phyloP scores from a whole-genome alignment of 2,888 invertebrate genomes.

The Tachina grossa region DNA sequence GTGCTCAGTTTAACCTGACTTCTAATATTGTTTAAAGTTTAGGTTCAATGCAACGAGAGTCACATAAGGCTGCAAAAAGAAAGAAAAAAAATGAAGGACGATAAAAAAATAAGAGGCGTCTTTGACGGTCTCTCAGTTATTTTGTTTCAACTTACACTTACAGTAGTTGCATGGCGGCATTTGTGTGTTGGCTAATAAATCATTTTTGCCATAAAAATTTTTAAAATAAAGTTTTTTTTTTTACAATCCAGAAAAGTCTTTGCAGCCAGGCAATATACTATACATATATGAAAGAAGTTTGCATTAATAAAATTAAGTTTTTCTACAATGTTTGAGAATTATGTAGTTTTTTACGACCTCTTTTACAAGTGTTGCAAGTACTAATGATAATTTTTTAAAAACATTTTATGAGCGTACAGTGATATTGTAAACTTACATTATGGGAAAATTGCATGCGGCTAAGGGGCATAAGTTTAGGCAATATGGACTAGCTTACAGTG shows the following conservation, averaged over 20 bases:
- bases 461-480: no score
- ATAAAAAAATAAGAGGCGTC: conserved; percentile 31
- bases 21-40: conserved; percentile 36
- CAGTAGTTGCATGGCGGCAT: conserved; percentile 42
- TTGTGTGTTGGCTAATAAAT: conserved; percentile 45
- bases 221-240: not conserved
- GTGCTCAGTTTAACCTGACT: conserved; percentile 22
- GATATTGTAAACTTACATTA: no score
- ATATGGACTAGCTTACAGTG: no score
- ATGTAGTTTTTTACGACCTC: not conserved
- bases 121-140: conserved; percentile 45
- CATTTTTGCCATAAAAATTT: conserved; percentile 36
- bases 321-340: not conserved
- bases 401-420: no score
- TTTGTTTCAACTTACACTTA: conserved; percentile 25
- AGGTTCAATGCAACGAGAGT: conserved; percentile 43
- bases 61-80: not conserved
- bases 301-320: not conserved
- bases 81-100: not conserved
- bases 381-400: no score
- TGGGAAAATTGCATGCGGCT: no score
- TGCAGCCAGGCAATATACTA: no score
- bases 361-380: no score
- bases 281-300: not conserved
- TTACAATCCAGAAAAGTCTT: not conserved